Base-by-base conservation (phyloP, 2,888 invertebrate genomes). In the Punctoribates punctum region DNA sequence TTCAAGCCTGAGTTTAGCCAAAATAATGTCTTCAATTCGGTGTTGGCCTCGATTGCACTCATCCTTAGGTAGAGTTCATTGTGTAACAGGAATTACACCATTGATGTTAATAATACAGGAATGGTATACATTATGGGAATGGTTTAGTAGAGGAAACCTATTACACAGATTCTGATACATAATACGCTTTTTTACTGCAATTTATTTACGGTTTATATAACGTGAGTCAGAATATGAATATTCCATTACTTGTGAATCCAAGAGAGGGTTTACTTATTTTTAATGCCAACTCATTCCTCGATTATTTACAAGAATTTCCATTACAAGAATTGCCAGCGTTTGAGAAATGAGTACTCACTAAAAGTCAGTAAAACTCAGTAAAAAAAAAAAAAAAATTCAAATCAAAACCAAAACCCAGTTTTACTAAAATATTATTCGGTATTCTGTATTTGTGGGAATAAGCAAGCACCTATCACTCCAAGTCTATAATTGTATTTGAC, bases 21-120 rank as follows among this genome's bases (percentile, higher is more conserved):
- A 65, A 34, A 72, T 72, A 72, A 72, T 72, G 15, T 4, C 23
- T 72, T 72, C 42, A 48, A 42, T 42, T 72, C 48, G 20, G 17
- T 48, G 72, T 72, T 48, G 25, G 72, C 72, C 72, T 72, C 46
- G 38, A 72, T 72, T 72, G 48, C 67, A 15, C 34, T 67, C 65
- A 38, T 67, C 38, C 20, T n/a, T 38, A 20, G 38, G 20, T 38
- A 67, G 60, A 27, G 60, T 67, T 67, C 20, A 38, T 67, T 67
- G 25, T 60, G 15, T 11, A 29, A 29, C 9, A 60, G 60, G 60
- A 60, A 60, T 60, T 67, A 67, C 38, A 42, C 38, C 65, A 29
- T 67, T 29, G 17, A 15, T 25, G 72, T 72, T 72, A 72, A 72
- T 72, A 72, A 72, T 72, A 20, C 48, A 72, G 23, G 11, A 38